Evolutionary conservation across 2,113 vertebrate genomes (phyloP).

Genomic region (Ictalurus punctatus): DNA sequence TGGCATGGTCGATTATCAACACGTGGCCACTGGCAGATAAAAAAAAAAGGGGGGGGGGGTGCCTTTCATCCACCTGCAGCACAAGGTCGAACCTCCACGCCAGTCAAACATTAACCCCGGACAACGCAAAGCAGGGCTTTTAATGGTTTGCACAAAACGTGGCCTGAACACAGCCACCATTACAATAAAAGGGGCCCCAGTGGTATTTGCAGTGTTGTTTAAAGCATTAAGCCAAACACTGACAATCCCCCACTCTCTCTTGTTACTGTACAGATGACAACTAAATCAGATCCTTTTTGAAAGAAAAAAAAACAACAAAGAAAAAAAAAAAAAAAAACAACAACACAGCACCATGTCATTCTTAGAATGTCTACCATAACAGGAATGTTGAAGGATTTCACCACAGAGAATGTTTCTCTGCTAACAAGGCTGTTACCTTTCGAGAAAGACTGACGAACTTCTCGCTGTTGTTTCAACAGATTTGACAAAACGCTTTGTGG

Average conservation of each 20-base stretch:
- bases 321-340: background rate
- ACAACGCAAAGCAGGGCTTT: conserved; percentile 10
- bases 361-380: background rate
- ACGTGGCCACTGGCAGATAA: conserved; percentile 29
- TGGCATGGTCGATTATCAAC: conserved; percentile 28
- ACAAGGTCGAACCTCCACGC: conserved; percentile 51
- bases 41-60: background rate
- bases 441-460: background rate
- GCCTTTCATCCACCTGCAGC: conserved; percentile 43
- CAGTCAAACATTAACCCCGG: conserved; percentile 52
- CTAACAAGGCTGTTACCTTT: conserved; percentile 1
- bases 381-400: conserved; percentile 5
- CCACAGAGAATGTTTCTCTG: background rate
- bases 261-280: conserved; percentile 17
- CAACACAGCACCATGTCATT: background rate
- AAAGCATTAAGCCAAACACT: conserved; percentile 28
- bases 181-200: conserved; percentile 37
- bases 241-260: background rate
- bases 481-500: conserved; percentile 7
- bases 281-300: conserved; percentile 19
- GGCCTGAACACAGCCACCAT: conserved; percentile 2
- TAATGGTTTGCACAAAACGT: conserved; percentile 8
- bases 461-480: conserved; percentile 13
- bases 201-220: conserved; percentile 41
- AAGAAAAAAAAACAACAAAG: background rate